Conservation (phyloP, 92 coral and sea anemone species). For the Parazoanthus atlanticus region DNA sequence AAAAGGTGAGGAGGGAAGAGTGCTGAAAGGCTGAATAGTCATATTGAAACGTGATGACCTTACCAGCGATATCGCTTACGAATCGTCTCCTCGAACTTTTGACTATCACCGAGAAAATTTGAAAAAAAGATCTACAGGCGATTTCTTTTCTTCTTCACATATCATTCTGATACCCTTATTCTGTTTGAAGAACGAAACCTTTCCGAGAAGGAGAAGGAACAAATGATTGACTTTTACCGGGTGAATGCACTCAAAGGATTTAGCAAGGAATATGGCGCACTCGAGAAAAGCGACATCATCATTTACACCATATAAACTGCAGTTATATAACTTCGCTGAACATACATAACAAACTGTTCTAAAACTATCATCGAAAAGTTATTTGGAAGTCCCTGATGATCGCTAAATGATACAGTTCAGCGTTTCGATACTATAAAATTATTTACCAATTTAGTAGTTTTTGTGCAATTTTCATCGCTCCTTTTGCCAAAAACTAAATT, state of each 20-base stretch:
- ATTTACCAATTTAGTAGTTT: too few species aligned
- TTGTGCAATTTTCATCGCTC: too few species aligned
- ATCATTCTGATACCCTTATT: constrained; percentile 11
- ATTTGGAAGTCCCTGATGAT: too few species aligned
- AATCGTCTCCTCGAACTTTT: constrained; percentile 6
- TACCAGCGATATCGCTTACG: constrained; percentile 41
- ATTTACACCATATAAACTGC: not conserved
- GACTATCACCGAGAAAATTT: constrained; percentile 9
- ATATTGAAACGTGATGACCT: constrained; percentile 16
- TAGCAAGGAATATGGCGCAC: constrained; percentile 21
- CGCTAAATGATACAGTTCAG: too few species aligned
- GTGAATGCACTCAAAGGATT: constrained; percentile 26
- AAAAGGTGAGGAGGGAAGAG: not conserved
- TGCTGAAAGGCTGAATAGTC: constrained; percentile 36
- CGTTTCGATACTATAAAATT: too few species aligned
- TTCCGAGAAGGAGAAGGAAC: constrained; percentile 39
- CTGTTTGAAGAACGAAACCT: constrained; percentile 41
- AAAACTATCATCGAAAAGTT: too few species aligned
- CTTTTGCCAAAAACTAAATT: too few species aligned
- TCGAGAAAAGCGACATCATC: not conserved
- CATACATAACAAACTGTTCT: too few species aligned
- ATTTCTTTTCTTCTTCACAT: constrained; percentile 19
- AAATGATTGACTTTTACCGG: constrained; percentile 16
- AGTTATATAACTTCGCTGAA: too few species aligned
- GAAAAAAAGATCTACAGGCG: not conserved